Conservation (phyloP, 2,888 invertebrate species). For the Papilio protenor region DNA sequence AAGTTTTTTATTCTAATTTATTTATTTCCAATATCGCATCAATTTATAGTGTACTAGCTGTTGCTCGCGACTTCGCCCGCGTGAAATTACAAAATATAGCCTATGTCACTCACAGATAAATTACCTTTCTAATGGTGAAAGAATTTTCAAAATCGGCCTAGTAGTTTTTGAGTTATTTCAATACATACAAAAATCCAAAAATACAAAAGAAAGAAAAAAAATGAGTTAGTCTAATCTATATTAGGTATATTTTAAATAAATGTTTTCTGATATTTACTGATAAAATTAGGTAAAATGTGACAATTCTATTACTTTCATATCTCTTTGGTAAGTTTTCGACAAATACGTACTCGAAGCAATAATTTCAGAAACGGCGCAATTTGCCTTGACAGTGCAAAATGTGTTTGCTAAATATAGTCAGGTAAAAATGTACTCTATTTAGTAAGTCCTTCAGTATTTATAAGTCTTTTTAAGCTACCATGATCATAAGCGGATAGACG, state of each 20-base stretch:
- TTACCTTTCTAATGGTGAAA: too few species aligned
- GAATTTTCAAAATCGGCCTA: too few species aligned
- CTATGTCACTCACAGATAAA: too few species aligned
- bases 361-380: slow-evolving; percentile 30
- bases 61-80: too few species aligned
- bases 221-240: too few species aligned
- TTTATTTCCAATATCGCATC: too few species aligned
- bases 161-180: too few species aligned
- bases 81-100: too few species aligned
- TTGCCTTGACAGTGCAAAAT: slow-evolving; percentile 14
- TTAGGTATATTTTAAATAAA: background rate
- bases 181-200: too few species aligned
- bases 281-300: background rate
- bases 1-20: too few species aligned
- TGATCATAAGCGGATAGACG: background rate
- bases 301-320: background rate
- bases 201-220: too few species aligned
- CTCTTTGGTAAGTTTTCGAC: slow-evolving; percentile 19
- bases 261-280: background rate
- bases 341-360: slow-evolving; percentile 34
- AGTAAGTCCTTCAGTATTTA: background rate
- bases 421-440: slow-evolving; percentile 20
- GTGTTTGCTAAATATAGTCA: background rate
- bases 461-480: background rate
- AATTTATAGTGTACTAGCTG: too few species aligned